Evolutionary conservation across 2,113 vertebrate genomes (phyloP).

Genomic region (Hipposideros armiger): DNA sequence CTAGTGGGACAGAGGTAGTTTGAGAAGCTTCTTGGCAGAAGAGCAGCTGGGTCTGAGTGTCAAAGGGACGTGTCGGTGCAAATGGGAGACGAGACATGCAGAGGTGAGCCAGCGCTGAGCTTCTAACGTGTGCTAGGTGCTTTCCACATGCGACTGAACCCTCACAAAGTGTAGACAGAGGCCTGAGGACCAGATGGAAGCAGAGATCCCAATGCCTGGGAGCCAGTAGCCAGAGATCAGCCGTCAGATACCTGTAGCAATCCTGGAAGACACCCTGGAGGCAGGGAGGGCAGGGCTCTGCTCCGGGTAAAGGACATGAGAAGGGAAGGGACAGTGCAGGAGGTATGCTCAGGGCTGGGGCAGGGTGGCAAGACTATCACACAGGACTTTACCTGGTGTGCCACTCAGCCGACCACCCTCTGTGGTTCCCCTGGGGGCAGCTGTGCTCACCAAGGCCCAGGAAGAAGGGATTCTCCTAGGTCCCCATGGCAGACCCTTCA

Average conservation of each 20-base stretch:
- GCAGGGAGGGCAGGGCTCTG: too few relatives aligned
- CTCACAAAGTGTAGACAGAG: neutral
- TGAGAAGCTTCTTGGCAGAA: neutral
- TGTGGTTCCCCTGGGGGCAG: neutral
- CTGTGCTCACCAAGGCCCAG: neutral
- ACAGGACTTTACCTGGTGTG: neutral
- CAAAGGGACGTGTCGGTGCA: too few relatives aligned
- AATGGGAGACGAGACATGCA: too few relatives aligned
- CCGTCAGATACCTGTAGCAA: fast-evolving
- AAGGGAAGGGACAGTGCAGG: neutral
- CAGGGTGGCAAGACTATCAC: too few relatives aligned
- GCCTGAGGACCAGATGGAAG: too few relatives aligned
- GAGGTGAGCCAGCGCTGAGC: too few relatives aligned
- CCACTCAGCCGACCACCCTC: fast-evolving
- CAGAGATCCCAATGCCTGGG: too few relatives aligned
- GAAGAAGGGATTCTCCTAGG: neutral
- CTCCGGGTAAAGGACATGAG: neutral
- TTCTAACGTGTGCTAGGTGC: neutral
- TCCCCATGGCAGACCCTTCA: neutral
- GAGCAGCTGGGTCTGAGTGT: too few relatives aligned
- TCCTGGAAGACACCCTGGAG: too few relatives aligned
- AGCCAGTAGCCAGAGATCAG: neutral
- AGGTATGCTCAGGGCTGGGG: fast-evolving
- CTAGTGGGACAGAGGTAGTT: too few relatives aligned
- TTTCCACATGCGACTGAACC: neutral